Percentiles rank a stretch among this genome's conserved stretches.
phyloP scores from a whole-genome alignment of 2,797 vertebrate genomes.

The Labeo calbasu region DNA sequence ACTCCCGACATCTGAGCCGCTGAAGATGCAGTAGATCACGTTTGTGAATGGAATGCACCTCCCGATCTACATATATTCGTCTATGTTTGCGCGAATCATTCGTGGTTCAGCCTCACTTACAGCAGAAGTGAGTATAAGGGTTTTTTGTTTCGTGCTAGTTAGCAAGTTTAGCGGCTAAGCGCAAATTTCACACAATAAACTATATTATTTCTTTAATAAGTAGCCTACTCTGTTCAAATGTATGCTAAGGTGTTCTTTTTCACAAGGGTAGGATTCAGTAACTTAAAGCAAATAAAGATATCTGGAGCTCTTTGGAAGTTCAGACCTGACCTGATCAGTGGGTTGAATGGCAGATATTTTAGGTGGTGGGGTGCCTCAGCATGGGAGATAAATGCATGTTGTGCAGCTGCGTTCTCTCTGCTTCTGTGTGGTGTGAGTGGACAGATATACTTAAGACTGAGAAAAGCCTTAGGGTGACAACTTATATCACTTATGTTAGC shows the following conservation, averaged over 20 bases:
- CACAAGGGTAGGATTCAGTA: neutral
- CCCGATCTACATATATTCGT: too few relatives aligned
- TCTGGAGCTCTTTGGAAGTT: neutral
- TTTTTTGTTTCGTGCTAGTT: too few relatives aligned
- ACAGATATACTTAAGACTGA: neutral
- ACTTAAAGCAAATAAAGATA: neutral
- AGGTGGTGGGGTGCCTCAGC: neutral
- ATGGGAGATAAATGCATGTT: conserved; percentile 5
- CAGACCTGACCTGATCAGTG: neutral
- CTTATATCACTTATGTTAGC: neutral
- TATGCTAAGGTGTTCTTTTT: neutral
- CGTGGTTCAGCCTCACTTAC: too few relatives aligned
- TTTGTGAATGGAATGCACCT: too few relatives aligned
- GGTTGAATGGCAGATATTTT: neutral
- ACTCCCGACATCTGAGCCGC: too few relatives aligned
- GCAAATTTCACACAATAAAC: too few relatives aligned
- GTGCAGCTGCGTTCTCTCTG: neutral
- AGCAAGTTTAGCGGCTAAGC: too few relatives aligned
- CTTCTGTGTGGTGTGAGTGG: neutral
- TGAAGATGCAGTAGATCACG: too few relatives aligned
- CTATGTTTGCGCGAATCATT: too few relatives aligned
- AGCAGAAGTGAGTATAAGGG: too few relatives aligned
- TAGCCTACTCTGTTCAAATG: neutral
- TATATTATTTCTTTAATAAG: neutral
- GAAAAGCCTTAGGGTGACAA: neutral